These are phyloP conservation scores for Cryptotermes secundus DNA, from an alignment of 1,140 invertebrate species.

Conservation along the genomic window DNA sequence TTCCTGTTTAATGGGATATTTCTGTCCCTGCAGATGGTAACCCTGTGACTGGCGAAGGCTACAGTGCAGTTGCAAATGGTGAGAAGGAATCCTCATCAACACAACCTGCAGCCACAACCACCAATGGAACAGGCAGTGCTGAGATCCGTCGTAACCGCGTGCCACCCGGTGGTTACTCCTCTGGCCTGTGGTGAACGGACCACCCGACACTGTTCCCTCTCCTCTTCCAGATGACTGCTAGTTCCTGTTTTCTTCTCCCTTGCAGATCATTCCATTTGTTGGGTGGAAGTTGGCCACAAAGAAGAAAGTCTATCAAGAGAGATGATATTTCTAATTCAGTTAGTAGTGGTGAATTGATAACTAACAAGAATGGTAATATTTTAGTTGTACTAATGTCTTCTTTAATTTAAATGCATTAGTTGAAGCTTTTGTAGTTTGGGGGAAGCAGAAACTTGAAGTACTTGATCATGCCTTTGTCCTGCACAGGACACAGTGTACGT, in stretches of 20 bases:
- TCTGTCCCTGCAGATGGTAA: slow-evolving; percentile 47
- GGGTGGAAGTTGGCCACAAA: too few species aligned
- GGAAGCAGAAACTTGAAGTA: background rate
- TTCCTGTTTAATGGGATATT: background rate
- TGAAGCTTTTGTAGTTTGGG: background rate
- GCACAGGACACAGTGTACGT: too few species aligned
- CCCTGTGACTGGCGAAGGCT: slow-evolving; percentile 51
- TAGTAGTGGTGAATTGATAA: background rate
- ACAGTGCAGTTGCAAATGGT: slow-evolving; percentile 35
- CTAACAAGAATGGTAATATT: background rate
- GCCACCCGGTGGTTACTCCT: slow-evolving; percentile 59
- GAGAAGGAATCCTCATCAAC: slow-evolving; percentile 21
- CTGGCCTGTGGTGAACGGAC: slow-evolving; percentile 55
- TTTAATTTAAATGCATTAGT: background rate
- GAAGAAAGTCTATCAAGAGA: background rate
- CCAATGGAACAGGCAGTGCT: slow-evolving; percentile 23
- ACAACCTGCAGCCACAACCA: background rate
- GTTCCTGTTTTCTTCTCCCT: too few species aligned
- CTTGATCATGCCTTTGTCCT: too few species aligned
- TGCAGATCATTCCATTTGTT: too few species aligned
- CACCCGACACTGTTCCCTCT: background rate
- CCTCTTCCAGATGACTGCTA: background rate
- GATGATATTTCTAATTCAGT: background rate
- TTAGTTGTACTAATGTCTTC: background rate
- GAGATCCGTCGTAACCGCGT: slow-evolving; percentile 45